Evolutionary conservation across 2,888 invertebrate genomes (phyloP).

Genomic region (Harmothoe impar): DNA sequence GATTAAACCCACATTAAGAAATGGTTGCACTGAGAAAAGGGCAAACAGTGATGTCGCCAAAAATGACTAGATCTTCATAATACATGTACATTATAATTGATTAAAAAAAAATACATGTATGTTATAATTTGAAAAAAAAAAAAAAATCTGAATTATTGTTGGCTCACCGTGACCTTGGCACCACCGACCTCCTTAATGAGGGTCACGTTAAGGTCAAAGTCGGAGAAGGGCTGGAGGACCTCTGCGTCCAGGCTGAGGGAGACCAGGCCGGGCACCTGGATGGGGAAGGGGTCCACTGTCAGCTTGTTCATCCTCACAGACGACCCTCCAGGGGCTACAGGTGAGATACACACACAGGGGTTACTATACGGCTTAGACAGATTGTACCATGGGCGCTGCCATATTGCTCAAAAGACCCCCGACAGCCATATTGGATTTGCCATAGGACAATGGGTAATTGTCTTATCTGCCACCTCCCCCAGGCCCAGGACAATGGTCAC

Average conservation of each 20-base stretch:
- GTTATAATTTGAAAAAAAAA: too few relatives aligned
- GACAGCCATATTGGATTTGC: too few relatives aligned
- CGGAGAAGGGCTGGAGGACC: slow-evolving; percentile 4
- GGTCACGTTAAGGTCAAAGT: slow-evolving; percentile 43
- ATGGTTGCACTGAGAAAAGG: too few relatives aligned
- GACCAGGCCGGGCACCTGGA: not conserved
- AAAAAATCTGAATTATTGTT: too few relatives aligned
- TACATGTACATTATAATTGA: too few relatives aligned
- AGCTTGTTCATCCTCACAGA: slow-evolving; percentile 1
- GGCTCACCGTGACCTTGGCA: not conserved
- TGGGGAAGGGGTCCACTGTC: not conserved
- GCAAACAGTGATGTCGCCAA: too few relatives aligned
- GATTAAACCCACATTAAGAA: too few relatives aligned
- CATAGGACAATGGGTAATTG: not conserved
- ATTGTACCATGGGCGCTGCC: too few relatives aligned
- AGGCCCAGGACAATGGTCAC: not conserved
- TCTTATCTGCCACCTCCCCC: not conserved
- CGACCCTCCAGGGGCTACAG: slow-evolving; percentile 14
- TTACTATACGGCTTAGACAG: too few relatives aligned
- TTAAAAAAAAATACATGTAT: too few relatives aligned
- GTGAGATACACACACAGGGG: not conserved
- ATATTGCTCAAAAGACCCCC: too few relatives aligned
- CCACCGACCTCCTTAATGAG: slow-evolving; percentile 16
- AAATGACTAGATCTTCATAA: too few relatives aligned
- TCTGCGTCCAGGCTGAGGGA: not conserved